phyloP scores from a whole-genome alignment of 2,113 vertebrate genomes.

The Crotalus tigris region DNA sequence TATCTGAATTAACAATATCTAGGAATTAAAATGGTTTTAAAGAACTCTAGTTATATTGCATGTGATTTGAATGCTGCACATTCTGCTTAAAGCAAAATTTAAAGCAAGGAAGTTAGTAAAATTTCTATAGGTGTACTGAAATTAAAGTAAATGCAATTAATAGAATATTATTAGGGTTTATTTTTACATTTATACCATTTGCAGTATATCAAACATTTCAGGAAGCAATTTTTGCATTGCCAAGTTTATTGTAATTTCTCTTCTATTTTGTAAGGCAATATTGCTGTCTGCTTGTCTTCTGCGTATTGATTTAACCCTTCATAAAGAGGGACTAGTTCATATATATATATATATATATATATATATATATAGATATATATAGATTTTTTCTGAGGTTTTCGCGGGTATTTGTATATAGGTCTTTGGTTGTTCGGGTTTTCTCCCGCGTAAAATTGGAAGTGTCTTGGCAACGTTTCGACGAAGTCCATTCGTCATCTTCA shows the following conservation, averaged over 20 bases:
- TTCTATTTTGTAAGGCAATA: conserved; percentile 4
- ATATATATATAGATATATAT: too few species aligned
- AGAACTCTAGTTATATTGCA: not conserved
- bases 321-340: not conserved
- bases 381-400: too few species aligned
- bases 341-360: too few species aligned
- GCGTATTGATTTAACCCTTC: not conserved
- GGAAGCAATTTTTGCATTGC: not conserved
- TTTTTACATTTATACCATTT: not conserved
- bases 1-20: not conserved
- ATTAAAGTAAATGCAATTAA: not conserved
- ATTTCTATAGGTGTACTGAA: not conserved
- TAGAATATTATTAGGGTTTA: not conserved
- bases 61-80: not conserved
- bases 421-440: too few species aligned
- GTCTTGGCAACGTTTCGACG: too few species aligned
- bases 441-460: too few species aligned
- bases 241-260: not conserved
- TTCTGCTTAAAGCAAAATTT: not conserved
- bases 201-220: not conserved
- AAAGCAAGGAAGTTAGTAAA: not conserved
- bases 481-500: too few species aligned
- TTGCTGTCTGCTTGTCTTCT: not conserved
- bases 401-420: too few species aligned
- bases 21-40: not conserved